Evolutionary conservation across 1,140 invertebrate species (phyloP), one percentile per base, ranked within the genome.

Genomic region (Varroa destructor): DNA sequence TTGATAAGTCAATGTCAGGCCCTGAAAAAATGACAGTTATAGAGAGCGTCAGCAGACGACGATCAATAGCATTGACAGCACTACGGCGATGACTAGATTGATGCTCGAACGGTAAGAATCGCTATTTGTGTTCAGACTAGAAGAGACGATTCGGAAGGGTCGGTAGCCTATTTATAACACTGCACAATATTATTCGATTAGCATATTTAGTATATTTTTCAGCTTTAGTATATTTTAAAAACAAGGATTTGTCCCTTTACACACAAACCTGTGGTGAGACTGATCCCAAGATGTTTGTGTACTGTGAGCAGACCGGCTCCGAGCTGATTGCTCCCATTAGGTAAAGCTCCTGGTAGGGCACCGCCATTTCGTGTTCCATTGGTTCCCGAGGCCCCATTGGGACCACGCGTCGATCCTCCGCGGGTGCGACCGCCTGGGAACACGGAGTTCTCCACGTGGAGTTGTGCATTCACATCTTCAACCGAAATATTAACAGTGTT

Each of bases 381-480:
- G 46, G 8, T 8, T 51, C 55, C 8, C 71, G 64, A 3, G 54
- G 36, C 36, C 70, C 58, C 37, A 70, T 70, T 4, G 54, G 43
- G 55, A 51, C 72, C 43, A 1, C 67, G 40, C 54, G 70, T 72
- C 0, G 73, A 75, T 5, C 75, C 73, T 40, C 80, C 80, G 58
- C 81, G 82, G n/a, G 82, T 83, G 55, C 82, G 82, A 25, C 81
- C 78, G 58, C 86, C 81, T 0, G 90, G 90, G 76, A 93, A 93
- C 42, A 93, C 85, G 75, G 90, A 93, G 78, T 93, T 94, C 78
- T 96, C 92, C 67, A 89, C 83, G 74, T 93, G 88, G 6, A 93
- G 80, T 6, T 89, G 87, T 0, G 89, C 89, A 77, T 93, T 93
- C 0, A 91, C 84, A 72, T 93, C 90, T 67, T 12, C 40, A 67